A percentile compares a stretch with the other conserved stretches of the same genome.
These are phyloP conservation scores for Lissonota sp. DNA, from an alignment of 2,888 invertebrate genomes.

Conservation along the genomic window DNA sequence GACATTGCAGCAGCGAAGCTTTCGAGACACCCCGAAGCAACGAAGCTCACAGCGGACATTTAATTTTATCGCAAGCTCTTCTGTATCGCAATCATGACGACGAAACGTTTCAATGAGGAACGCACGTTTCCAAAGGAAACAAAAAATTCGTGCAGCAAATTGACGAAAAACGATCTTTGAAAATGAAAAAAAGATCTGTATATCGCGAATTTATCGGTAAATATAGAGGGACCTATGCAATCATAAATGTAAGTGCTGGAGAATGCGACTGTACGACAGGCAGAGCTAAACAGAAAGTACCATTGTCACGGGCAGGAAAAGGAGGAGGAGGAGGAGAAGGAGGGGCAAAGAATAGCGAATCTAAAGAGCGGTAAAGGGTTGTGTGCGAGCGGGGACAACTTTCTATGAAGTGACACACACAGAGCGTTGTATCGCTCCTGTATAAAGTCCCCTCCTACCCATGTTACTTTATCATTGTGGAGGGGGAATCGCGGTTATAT, in stretches of 20 bases:
- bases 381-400: constrained; percentile 12
- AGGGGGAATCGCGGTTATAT: constrained; percentile 24
- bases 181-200: no score
- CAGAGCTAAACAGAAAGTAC: no score
- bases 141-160: not conserved
- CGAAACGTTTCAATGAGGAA: not conserved
- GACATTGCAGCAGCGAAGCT: constrained; percentile 45
- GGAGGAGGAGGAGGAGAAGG: not conserved
- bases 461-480: no score
- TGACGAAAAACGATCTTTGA: no score
- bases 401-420: constrained; percentile 8
- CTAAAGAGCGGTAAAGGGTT: constrained; percentile 3
- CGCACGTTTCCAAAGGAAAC: not conserved
- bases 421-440: constrained; percentile 34
- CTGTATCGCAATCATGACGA: constrained; percentile 13
- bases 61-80: not conserved
- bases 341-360: constrained; percentile 11
- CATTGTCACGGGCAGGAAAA: not conserved
- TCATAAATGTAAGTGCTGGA: no score
- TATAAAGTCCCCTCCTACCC: not conserved
- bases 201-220: no score
- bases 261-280: no score
- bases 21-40: constrained; percentile 33
- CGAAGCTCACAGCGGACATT: constrained; percentile 17
- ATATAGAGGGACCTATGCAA: no score